Conservation (phyloP, 2,797 vertebrate species). For the Syngnathus rostellatus region DNA sequence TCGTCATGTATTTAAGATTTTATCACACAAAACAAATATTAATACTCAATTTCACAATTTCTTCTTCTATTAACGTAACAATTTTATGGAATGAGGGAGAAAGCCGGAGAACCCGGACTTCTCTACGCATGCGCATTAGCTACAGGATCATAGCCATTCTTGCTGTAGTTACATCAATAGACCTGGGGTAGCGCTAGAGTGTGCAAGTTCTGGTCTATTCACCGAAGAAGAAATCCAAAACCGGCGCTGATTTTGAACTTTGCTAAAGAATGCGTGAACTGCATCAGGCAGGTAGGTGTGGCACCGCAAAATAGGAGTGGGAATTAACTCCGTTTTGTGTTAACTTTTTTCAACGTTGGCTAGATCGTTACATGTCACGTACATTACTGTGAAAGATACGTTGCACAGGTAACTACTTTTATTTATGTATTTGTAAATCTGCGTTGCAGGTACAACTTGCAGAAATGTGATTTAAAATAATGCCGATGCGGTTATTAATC, state of each 20-base stretch:
- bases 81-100: no score
- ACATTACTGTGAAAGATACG: not conserved
- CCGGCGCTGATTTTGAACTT: slow-evolving; percentile 63
- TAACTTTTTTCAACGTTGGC: not conserved
- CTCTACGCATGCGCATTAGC: not conserved
- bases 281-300: slow-evolving; percentile 45
- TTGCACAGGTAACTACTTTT: slow-evolving; percentile 19
- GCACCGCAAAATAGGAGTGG: slow-evolving; percentile 1
- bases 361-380: slow-evolving; percentile 2
- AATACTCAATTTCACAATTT: no score
- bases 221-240: slow-evolving; percentile 43
- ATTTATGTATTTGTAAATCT: not conserved
- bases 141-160: not conserved
- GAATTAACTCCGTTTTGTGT: not conserved
- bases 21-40: not conserved
- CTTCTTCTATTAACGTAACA: no score
- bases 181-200: slow-evolving; percentile 26
- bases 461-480: not conserved
- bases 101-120: no score
- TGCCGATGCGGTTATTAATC: not conserved
- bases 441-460: not conserved
- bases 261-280: slow-evolving; percentile 27
- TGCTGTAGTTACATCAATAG: slow-evolving; percentile 25
- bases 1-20: not conserved
- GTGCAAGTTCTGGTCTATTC: rapidly evolving